phyloP scores from a whole-genome alignment of 2,888 invertebrate species.

The Diaprepes abbreviatus region DNA sequence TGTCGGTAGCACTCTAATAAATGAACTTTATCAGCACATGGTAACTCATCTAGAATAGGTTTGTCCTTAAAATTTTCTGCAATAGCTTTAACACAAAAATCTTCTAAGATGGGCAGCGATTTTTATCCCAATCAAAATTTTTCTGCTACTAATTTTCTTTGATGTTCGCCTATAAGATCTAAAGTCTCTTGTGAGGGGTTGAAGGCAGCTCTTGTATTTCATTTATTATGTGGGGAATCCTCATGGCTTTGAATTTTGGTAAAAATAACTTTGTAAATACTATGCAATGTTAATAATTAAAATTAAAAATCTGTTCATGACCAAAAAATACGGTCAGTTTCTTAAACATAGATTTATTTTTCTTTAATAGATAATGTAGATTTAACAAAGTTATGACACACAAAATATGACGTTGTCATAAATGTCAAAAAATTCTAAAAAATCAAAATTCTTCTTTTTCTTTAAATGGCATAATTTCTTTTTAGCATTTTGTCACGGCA shows the following conservation, averaged over 20 bases:
- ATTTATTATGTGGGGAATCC: constrained; percentile 32
- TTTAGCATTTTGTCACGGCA: too few relatives aligned
- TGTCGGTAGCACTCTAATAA: constrained; percentile 74
- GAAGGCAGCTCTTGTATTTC: constrained; percentile 27
- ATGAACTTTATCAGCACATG: constrained; percentile 72
- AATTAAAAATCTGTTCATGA: too few relatives aligned
- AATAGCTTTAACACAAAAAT: constrained; percentile 69
- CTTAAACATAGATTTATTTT: too few relatives aligned
- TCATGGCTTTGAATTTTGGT: constrained; percentile 18
- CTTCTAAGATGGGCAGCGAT: constrained; percentile 68
- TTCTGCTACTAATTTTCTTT: constrained; percentile 69
- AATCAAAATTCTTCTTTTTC: too few relatives aligned
- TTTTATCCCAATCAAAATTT: constrained; percentile 70
- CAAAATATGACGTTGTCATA: too few relatives aligned
- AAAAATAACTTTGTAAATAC: too few relatives aligned
- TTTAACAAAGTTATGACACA: too few relatives aligned
- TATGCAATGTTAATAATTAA: too few relatives aligned
- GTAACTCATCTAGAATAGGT: constrained; percentile 71
- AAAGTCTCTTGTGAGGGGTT: constrained; percentile 14
- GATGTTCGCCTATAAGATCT: constrained; percentile 63
- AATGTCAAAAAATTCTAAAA: too few relatives aligned
- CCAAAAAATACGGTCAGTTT: too few relatives aligned
- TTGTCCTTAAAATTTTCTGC: constrained; percentile 69
- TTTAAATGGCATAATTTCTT: too few relatives aligned
- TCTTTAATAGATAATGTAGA: too few relatives aligned